Evolutionary conservation across 2,888 invertebrate genomes (phyloP).

Genomic region (Pheosia tremula): DNA sequence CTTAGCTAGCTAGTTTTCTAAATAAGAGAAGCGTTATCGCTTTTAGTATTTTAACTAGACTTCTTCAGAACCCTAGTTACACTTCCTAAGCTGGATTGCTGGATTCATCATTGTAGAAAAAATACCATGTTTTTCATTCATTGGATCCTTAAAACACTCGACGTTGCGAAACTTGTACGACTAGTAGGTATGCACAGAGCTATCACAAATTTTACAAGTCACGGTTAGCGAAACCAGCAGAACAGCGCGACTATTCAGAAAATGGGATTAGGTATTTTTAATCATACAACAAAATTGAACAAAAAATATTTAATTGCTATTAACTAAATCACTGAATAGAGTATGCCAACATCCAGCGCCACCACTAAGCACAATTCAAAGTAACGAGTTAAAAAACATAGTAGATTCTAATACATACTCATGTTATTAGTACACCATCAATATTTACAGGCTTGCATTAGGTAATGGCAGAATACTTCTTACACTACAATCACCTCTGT

Average conservation of each 20-base stretch:
- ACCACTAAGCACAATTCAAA: slow-evolving; percentile 65
- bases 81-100: too few relatives aligned
- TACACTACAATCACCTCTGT: slow-evolving; percentile 68
- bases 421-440: slow-evolving; percentile 49
- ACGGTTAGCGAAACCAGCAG: too few relatives aligned
- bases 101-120: too few relatives aligned
- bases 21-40: too few relatives aligned
- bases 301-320: slow-evolving; percentile 76
- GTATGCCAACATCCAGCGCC: slow-evolving; percentile 66
- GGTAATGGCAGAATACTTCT: slow-evolving; percentile 65
- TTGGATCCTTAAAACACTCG: too few relatives aligned
- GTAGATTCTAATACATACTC: background rate
- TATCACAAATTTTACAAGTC: too few relatives aligned
- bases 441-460: slow-evolving; percentile 73
- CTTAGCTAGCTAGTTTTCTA: too few relatives aligned
- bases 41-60: too few relatives aligned
- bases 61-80: too few relatives aligned
- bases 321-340: slow-evolving; percentile 77
- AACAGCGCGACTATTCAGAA: background rate
- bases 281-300: slow-evolving; percentile 56
- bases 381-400: slow-evolving; percentile 48
- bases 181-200: too few relatives aligned
- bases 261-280: slow-evolving; percentile 5
- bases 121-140: too few relatives aligned
- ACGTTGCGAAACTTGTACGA: too few relatives aligned